A percentile compares a stretch with the other conserved stretches of the same genome.
phyloP scores from a whole-genome alignment of 1,140 invertebrate species.

The Eueides isabella region DNA sequence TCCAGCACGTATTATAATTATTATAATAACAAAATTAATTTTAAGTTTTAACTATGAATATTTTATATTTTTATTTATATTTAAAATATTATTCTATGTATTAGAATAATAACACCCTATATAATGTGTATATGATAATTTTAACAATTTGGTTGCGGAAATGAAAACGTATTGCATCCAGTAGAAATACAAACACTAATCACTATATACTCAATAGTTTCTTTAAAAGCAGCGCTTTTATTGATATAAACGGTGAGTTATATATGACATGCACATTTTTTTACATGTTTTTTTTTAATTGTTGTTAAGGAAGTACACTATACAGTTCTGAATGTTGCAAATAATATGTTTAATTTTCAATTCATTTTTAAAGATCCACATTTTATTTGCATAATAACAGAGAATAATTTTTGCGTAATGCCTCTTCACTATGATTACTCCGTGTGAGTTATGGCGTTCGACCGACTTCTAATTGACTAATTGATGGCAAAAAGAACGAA shows the following conservation, averaged over 20 bases:
- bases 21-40: conserved; percentile 1
- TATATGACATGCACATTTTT: conserved; percentile 9
- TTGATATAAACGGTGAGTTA: background rate
- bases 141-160: conserved; percentile 10
- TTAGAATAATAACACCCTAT: background rate
- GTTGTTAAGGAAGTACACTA: background rate
- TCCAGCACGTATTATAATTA: background rate
- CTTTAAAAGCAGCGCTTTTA: conserved; percentile 2
- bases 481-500: no score
- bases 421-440: no score
- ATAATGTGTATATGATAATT: background rate
- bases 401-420: no score
- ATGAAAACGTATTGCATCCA: background rate
- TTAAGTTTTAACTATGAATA: background rate
- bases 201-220: conserved; percentile 1
- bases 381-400: no score
- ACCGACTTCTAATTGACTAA: no score
- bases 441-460: no score
- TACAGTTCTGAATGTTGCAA: background rate
- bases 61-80: no score
- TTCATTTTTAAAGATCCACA: no score
- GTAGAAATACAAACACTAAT: conserved; percentile 5
- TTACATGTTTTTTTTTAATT: background rate
- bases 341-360: no score
- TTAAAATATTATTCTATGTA: background rate